A percentile compares a stretch with the other conserved stretches of the same genome.
Evolutionary conservation across 2,113 vertebrate genomes (phyloP).

Genomic region (Syngnathoides biaculeatus): DNA sequence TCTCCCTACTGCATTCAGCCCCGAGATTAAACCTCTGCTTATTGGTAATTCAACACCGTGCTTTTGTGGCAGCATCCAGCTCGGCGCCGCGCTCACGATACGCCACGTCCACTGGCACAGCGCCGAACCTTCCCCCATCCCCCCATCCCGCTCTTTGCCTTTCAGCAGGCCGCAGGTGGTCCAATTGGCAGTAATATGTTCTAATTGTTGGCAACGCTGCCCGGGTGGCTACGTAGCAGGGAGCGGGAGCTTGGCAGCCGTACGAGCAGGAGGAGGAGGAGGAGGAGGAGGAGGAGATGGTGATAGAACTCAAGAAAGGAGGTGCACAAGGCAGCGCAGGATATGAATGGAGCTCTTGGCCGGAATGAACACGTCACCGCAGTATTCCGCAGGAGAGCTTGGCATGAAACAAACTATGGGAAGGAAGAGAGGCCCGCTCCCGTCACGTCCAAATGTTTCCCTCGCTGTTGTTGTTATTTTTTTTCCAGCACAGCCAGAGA

Average conservation of each 20-base stretch:
- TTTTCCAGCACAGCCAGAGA: slow-evolving; percentile 28
- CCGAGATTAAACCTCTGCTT: slow-evolving; percentile 60
- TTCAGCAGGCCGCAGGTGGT: slow-evolving; percentile 69
- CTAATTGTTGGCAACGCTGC: slow-evolving; percentile 66
- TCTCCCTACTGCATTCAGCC: slow-evolving; percentile 43
- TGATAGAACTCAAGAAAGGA: slow-evolving; percentile 4
- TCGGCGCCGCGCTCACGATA: neutral
- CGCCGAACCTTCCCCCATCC: slow-evolving; percentile 19
- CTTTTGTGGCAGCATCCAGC: slow-evolving; percentile 60
- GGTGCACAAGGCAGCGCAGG: neutral
- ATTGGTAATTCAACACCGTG: slow-evolving; percentile 69
- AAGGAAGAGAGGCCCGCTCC: slow-evolving; percentile 21
- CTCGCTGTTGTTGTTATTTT: slow-evolving; percentile 45
- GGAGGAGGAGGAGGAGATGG: slow-evolving; percentile 4
- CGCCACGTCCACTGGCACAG: slow-evolving; percentile 24
- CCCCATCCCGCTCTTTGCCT: slow-evolving; percentile 36
- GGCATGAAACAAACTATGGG: neutral
- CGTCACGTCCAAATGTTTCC: slow-evolving; percentile 46
- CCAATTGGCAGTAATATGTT: slow-evolving; percentile 71
- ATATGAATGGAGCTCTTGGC: slow-evolving; percentile 3
- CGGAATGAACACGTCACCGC: neutral
- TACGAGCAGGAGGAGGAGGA: slow-evolving; percentile 28
- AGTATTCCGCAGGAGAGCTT: neutral
- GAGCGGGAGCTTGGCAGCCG: slow-evolving; percentile 50
- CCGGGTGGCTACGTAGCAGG: slow-evolving; percentile 54